Percentiles rank a stretch among this genome's conserved stretches.
These are phyloP conservation scores for Andrena chrysosceles DNA, from an alignment of 2,888 invertebrate genomes.

Conservation along the genomic window DNA sequence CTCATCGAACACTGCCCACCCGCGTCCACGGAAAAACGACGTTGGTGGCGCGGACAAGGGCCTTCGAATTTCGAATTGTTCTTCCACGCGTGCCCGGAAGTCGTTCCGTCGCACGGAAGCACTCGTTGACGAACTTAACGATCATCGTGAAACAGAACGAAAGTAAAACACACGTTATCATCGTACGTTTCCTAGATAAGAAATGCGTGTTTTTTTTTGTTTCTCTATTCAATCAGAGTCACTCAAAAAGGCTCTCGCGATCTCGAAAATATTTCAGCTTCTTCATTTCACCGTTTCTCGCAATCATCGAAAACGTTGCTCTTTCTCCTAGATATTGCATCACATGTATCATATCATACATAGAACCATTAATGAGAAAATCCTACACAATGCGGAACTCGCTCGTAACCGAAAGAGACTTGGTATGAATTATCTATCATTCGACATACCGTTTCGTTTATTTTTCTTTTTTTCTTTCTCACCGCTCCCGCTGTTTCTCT, in stretches of 20 bases:
- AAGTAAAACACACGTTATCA: constrained; percentile 33
- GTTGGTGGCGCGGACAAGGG: constrained; percentile 46
- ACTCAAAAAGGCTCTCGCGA: constrained; percentile 73
- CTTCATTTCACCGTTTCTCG: constrained; percentile 65
- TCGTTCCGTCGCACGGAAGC: constrained; percentile 72
- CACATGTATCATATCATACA: constrained; percentile 64
- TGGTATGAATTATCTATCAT: constrained; percentile 71
- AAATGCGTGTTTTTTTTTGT: constrained; percentile 5
- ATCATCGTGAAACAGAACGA: constrained; percentile 41
- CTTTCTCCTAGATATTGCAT: constrained; percentile 67
- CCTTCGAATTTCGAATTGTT: constrained; percentile 58
- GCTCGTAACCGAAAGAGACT: constrained; percentile 83
- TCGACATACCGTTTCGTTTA: constrained; percentile 70
- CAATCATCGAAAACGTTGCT: constrained; percentile 71
- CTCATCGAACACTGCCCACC: constrained; percentile 71
- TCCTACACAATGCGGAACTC: constrained; percentile 82
- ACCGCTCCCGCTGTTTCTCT: constrained; percentile 15
- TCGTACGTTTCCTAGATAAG: constrained; percentile 43
- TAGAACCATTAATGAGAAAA: constrained; percentile 65
- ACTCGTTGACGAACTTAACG: constrained; percentile 65
- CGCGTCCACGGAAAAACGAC: constrained; percentile 27
- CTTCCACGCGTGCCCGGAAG: constrained; percentile 67
- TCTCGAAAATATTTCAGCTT: constrained; percentile 51
- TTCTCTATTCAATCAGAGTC: constrained; percentile 19
- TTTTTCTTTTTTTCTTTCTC: constrained; percentile 27